Evolutionary conservation across 37 sponge, comb jelly and placozoan species (phyloP).

Genomic region (Spongilla lacustris): DNA sequence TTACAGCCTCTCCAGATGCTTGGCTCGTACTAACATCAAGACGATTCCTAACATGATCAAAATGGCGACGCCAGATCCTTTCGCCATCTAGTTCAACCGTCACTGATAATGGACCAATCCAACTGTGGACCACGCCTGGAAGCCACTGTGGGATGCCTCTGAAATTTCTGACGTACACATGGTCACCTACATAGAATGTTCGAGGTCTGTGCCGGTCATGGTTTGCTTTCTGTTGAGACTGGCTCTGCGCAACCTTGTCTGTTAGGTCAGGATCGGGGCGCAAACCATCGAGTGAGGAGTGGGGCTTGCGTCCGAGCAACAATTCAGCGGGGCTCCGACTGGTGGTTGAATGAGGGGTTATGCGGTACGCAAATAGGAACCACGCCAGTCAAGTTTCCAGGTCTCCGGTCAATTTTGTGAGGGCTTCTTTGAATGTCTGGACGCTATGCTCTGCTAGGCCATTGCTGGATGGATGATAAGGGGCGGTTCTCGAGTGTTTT

Average conservation of each 20-base stretch:
- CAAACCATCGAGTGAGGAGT: constrained; percentile 20
- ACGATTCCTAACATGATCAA: no score
- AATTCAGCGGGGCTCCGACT: constrained; percentile 28
- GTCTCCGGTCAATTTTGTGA: neutral
- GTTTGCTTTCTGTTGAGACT: constrained; percentile 11
- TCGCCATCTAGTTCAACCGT: no score
- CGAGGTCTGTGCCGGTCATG: constrained; percentile 27
- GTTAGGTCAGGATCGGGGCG: constrained; percentile 16
- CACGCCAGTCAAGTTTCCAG: constrained; percentile 4
- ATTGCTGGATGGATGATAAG: constrained; percentile 12
- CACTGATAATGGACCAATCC: no score
- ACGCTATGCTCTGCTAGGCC: constrained; percentile 38
- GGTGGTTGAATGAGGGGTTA: constrained; percentile 43
- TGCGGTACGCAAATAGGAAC: constrained; percentile 38
- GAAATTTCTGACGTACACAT: constrained; percentile 23
- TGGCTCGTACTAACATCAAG: no score
- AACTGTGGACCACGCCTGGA: no score
- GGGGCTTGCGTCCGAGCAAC: constrained; percentile 15
- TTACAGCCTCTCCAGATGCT: no score
- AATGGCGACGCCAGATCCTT: no score
- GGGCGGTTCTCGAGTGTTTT: neutral
- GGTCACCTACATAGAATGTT: constrained; percentile 21
- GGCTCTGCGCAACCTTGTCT: constrained; percentile 2
- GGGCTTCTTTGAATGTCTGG: constrained; percentile 34
- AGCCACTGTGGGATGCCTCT: neutral